phyloP scores from a whole-genome alignment of 2,797 vertebrate genomes.

The Xenentodon cancila region DNA sequence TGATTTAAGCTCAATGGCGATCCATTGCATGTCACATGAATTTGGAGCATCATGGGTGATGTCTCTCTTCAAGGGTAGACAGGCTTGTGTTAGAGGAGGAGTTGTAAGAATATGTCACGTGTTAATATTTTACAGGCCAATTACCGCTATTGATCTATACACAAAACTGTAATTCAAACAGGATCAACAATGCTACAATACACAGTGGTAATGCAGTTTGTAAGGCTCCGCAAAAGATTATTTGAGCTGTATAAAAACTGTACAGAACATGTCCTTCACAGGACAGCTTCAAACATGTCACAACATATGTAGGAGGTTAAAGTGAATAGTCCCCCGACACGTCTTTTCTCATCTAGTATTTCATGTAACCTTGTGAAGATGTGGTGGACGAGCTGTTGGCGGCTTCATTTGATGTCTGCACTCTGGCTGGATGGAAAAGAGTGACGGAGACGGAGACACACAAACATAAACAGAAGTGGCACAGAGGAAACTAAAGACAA shows the following conservation, averaged over 20 bases:
- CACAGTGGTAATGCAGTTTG: neutral
- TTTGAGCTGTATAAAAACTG: constrained; percentile 13
- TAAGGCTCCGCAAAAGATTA: too few relatives aligned
- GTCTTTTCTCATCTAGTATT: constrained; percentile 55
- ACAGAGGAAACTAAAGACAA: constrained; percentile 40
- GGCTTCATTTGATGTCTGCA: constrained; percentile 45
- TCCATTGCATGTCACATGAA: constrained; percentile 54
- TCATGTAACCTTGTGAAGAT: constrained; percentile 62
- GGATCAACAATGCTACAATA: neutral
- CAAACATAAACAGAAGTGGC: constrained; percentile 67
- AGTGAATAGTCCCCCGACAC: constrained; percentile 55
- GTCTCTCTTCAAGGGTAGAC: constrained; percentile 54
- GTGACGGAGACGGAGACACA: constrained; percentile 47
- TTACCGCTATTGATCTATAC: constrained; percentile 4
- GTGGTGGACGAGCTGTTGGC: constrained; percentile 55
- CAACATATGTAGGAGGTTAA: constrained; percentile 46
- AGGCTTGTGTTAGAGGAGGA: constrained; percentile 40
- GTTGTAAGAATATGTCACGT: constrained; percentile 27
- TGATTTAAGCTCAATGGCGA: constrained; percentile 36
- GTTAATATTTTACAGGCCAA: constrained; percentile 11
- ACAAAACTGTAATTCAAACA: constrained; percentile 22
- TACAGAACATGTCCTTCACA: constrained; percentile 11
- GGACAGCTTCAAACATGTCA: constrained; percentile 48
- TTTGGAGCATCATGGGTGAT: constrained; percentile 56
- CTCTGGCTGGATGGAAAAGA: constrained; percentile 37